Conservation (phyloP, 2,888 invertebrate species). For the Drosophila differens region DNA sequence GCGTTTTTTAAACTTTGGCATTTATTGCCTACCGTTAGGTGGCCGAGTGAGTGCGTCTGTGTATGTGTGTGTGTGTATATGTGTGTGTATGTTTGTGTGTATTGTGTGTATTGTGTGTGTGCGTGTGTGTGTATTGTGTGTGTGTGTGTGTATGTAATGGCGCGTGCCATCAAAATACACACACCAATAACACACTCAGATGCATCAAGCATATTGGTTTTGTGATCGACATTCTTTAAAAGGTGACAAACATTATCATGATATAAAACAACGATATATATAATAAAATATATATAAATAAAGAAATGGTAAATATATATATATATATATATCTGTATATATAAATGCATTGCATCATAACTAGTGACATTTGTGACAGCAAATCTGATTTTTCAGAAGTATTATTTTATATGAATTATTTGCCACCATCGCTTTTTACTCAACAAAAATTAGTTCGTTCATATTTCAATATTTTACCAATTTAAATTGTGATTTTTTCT, state of each 20-base stretch:
- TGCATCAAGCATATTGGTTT: neutral
- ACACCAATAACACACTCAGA: neutral
- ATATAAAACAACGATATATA: neutral
- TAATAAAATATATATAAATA: neutral
- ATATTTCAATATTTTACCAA: neutral
- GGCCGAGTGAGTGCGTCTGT: neutral
- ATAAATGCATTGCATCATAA: neutral
- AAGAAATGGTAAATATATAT: neutral
- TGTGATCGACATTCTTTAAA: no score
- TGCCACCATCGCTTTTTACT: neutral
- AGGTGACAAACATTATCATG: neutral
- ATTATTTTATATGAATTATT: neutral
- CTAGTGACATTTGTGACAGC: neutral
- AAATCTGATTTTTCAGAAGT: neutral
- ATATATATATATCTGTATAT: no score
- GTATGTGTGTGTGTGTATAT: slow-evolving; percentile 5
- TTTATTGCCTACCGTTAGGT: slow-evolving; percentile 44
- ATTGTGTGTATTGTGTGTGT: neutral
- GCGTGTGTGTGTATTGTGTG: slow-evolving; percentile 16
- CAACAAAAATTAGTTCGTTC: neutral
- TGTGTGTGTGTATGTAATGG: slow-evolving; percentile 9
- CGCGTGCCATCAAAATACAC: slow-evolving; percentile 45
- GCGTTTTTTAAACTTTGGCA: slow-evolving; percentile 64
- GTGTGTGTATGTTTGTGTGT: neutral
- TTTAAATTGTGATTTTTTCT: neutral